Evolutionary conservation across 2,113 vertebrate species (phyloP).

Genomic region (Turnix velox): DNA sequence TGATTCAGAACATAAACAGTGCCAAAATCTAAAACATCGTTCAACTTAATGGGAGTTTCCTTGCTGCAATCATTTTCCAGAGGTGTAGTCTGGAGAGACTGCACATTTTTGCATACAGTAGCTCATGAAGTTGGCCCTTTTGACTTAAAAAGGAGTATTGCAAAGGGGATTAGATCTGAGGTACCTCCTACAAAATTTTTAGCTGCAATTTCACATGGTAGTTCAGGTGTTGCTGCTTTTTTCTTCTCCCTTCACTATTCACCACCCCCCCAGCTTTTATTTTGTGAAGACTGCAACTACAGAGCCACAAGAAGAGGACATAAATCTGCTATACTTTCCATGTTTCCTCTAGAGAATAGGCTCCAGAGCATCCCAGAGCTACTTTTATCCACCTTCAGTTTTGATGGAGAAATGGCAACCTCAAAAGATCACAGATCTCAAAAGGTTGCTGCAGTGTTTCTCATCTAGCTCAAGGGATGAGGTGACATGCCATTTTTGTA

Average conservation of each 20-base stretch:
- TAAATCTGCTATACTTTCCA: neutral
- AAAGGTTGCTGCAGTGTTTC: neutral
- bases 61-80: neutral
- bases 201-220: neutral
- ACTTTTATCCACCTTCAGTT: neutral
- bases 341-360: neutral
- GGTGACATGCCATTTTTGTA: neutral
- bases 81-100: neutral
- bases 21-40: neutral
- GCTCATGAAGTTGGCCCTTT: neutral
- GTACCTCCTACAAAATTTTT: neutral
- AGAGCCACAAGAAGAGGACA: neutral
- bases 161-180: neutral
- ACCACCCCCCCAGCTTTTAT: neutral
- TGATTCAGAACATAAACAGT: neutral
- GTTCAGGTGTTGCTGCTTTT: neutral
- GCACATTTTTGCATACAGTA: neutral
- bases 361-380: neutral
- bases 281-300: neutral
- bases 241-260: rapidly evolving
- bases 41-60: neutral
- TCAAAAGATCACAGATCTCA: neutral
- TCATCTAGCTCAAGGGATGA: neutral
- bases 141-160: neutral
- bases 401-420: neutral